Evolutionary conservation across 2,113 vertebrate species (phyloP), one percentile per base, ranked within the genome.

Genomic region (Daubentonia madagascariensis): DNA sequence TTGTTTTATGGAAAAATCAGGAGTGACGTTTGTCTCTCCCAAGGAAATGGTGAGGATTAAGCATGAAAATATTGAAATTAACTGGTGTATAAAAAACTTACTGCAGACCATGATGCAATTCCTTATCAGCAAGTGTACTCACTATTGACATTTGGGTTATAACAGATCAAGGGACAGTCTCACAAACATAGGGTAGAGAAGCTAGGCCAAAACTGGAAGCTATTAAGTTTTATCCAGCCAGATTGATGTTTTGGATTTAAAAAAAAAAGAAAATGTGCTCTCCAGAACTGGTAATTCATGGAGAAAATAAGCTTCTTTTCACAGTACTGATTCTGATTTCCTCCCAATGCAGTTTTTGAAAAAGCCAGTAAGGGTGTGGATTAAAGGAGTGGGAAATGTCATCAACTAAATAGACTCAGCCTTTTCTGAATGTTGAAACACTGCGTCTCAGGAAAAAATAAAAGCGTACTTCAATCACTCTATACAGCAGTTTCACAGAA

Each of bases 251-350:
- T 96, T 45, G 65, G 32, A 30, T 88, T 84, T 3, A 75, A 83
- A 81, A 23, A 48, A 37, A 78, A 80, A 63, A 28, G 16, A 89
- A 88, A 89, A 63, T 75, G 32, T 23, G n/a, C 78, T 76, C 70
- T 79, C 35, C 12, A 52, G 54, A 37, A 70, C 22, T 72, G 68
- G 23, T 75, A 75, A 92, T 0, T 79, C 70, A 97, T 85, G 43
- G 61, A 13, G 32, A 81, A 89, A 95, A 65, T 25, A 80, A 57
- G 43, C 25, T 89, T 48, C 25, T 81, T 88, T 91, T 63, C 52
- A 61, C 20, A 61, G 50, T 79, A 72, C 68, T 73, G 89, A 96
- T 93, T 87, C 85, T 92, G 48, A 90, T 59, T 94, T 96, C 52
- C 30, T 37, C 57, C 30, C 28, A 78, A 40, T 43, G 89, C 18